phyloP scores from a whole-genome alignment of 2,113 vertebrate species.

The Brienomyrus brachyistius region DNA sequence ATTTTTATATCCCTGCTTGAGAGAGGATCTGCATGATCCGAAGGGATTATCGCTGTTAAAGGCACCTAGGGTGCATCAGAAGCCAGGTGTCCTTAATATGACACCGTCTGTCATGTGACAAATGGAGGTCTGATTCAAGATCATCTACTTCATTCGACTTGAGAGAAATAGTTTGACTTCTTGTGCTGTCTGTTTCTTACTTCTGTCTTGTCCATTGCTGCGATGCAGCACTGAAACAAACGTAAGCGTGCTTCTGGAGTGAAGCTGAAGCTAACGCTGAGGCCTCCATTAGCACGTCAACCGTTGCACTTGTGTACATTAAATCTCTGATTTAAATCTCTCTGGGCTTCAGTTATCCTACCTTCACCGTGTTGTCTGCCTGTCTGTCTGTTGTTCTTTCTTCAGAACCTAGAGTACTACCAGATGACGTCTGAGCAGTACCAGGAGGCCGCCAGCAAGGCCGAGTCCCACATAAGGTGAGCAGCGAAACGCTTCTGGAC shows the following conservation, averaged over 20 bases:
- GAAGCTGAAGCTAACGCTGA: background rate
- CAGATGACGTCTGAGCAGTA: constrained; percentile 74
- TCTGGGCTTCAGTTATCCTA: background rate
- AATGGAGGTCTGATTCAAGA: background rate
- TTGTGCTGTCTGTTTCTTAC: background rate
- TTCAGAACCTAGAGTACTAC: constrained; percentile 77
- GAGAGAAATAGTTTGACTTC: background rate
- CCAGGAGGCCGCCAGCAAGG: constrained; percentile 68
- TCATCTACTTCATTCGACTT: background rate
- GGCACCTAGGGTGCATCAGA: background rate
- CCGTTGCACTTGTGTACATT: background rate
- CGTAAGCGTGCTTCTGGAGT: background rate
- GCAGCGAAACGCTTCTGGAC: constrained; percentile 17
- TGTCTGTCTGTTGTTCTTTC: constrained; percentile 30
- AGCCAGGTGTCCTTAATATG: background rate
- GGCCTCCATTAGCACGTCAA: background rate
- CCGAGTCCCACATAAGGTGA: constrained; percentile 76
- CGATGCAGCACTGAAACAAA: background rate
- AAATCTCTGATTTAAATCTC: background rate
- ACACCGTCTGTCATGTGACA: background rate
- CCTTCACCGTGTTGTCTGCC: background rate
- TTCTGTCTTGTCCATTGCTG: background rate
- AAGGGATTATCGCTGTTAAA: background rate
- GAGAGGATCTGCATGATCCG: background rate
- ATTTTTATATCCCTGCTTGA: background rate